Evolutionary conservation across 1,140 invertebrate genomes (phyloP).

Genomic region (Apocrypta bakeri): DNA sequence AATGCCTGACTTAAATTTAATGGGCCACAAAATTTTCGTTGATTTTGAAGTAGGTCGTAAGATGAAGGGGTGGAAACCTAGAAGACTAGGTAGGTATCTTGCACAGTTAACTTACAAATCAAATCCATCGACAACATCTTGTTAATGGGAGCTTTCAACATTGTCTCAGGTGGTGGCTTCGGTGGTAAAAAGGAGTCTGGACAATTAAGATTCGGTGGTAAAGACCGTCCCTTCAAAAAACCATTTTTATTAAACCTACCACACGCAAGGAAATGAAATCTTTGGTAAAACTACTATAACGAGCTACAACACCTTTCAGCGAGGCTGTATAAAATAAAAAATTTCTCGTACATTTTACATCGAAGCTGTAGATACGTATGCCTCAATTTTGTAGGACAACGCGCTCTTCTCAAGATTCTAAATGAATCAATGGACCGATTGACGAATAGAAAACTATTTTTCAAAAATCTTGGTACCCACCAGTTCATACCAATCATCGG

Average conservation of each 20-base stretch:
- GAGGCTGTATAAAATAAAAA: too few relatives aligned
- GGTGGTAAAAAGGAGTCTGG: conserved; percentile 92
- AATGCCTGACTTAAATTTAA: conserved; percentile 76
- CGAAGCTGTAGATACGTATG: too few relatives aligned
- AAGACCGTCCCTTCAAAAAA: conserved; percentile 83
- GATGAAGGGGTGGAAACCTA: conserved; percentile 87
- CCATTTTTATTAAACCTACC: conserved; percentile 72
- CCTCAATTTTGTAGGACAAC: too few relatives aligned
- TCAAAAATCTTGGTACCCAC: too few relatives aligned
- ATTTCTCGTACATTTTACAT: too few relatives aligned
- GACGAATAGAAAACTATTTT: too few relatives aligned
- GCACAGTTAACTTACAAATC: neutral
- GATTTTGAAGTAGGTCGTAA: conserved; percentile 80
- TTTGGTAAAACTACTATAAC: too few relatives aligned
- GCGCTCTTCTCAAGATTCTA: too few relatives aligned
- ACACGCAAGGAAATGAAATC: neutral
- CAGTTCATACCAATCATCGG: too few relatives aligned
- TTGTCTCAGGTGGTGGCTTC: conserved; percentile 83
- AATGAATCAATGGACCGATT: too few relatives aligned
- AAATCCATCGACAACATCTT: conserved; percentile 21
- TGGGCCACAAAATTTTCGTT: conserved; percentile 80
- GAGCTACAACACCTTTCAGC: too few relatives aligned
- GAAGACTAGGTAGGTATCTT: conserved; percentile 79
- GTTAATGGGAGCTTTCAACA: conserved; percentile 33
- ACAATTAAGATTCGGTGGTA: conserved; percentile 90